Evolutionary conservation across 2,113 vertebrate genomes (phyloP), one percentile per base, ranked within the genome.

Genomic region (Dendrocopos noguchii): DNA sequence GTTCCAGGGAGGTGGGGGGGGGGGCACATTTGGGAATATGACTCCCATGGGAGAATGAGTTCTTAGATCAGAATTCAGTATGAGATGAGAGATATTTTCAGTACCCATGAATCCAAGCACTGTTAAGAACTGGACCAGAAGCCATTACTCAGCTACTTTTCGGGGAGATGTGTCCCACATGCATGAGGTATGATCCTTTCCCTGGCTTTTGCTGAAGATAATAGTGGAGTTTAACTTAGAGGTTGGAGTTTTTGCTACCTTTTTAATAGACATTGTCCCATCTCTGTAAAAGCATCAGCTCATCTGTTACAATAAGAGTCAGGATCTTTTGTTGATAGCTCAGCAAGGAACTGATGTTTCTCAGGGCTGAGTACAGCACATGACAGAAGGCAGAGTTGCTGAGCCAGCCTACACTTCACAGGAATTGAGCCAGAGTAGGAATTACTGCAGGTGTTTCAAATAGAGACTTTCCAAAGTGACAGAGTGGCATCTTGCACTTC

Each of bases 21-120:
- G 42, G 60, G 33, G 42, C 42, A 46, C 59, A 56, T 56, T 46
- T 61, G 63, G 73, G 71, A 95, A 89, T 82, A 76, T 59, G 84
- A 94, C 79, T 94, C 91, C 57, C 67, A 66, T 31, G 84, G 75
- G 84, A 87, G 87, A 84, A 76, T 39, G 84, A 84, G 34, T 73
- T 52, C 33, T 42, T 55, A 12, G 61, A 25, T 79, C 36, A 88
- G 66, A 71, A 81, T 65, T 68, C 34, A 39, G 22, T 22, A 27
- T 44, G 70, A 84, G 87, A 84, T 33, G 70, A 47, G 81, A 52
- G n/a, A 6, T 20, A 3, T 4, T 27, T 78, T 53, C 28, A 33
- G 42, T 47, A 9, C 52, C 24, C 24, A 1, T 7, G 46, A 60
- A 66, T 74, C 57, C 27, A 61, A 50, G 73, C 61, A 6, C 21